These are phyloP conservation scores for Odontomachus brunneus DNA, from an alignment of 1,140 invertebrate genomes.

Conservation along the genomic window DNA sequence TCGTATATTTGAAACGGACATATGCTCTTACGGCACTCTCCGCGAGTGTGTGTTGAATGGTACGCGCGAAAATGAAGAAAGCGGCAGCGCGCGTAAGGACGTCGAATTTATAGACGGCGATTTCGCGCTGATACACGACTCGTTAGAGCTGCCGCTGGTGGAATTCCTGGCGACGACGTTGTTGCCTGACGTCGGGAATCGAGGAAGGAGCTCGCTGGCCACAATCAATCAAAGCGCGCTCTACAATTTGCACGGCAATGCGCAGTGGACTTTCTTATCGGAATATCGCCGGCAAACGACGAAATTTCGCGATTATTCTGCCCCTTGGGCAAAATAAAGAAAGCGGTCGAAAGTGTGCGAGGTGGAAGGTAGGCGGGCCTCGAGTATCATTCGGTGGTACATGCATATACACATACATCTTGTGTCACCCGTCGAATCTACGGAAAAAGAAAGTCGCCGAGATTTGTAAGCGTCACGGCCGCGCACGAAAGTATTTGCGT, in stretches of 20 bases:
- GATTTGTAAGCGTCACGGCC: slow-evolving; percentile 38
- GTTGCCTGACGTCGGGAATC: no score
- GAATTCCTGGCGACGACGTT: neutral
- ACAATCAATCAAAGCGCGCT: neutral
- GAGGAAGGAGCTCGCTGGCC: neutral
- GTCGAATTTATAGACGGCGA: slow-evolving; percentile 13
- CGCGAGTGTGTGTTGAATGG: slow-evolving; percentile 26
- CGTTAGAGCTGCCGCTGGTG: neutral
- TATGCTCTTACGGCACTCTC: slow-evolving; percentile 12
- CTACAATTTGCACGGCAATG: neutral
- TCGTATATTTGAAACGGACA: slow-evolving; percentile 3
- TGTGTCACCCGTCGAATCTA: slow-evolving; percentile 37
- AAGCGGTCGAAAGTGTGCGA: slow-evolving; percentile 63
- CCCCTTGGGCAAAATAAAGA: slow-evolving; percentile 59
- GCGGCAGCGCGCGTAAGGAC: neutral
- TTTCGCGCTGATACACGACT: slow-evolving; percentile 3
- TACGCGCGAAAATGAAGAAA: slow-evolving; percentile 25
- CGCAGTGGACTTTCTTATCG: neutral
- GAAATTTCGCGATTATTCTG: slow-evolving; percentile 1
- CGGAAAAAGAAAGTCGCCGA: slow-evolving; percentile 66
- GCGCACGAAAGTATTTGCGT: slow-evolving; percentile 44
- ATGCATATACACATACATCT: slow-evolving; percentile 24
- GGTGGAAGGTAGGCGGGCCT: neutral
- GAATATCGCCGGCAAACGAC: neutral
- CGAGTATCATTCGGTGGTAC: slow-evolving; percentile 1